phyloP scores from a whole-genome alignment of 2,113 vertebrate species.

The Brachyistius frenatus region DNA sequence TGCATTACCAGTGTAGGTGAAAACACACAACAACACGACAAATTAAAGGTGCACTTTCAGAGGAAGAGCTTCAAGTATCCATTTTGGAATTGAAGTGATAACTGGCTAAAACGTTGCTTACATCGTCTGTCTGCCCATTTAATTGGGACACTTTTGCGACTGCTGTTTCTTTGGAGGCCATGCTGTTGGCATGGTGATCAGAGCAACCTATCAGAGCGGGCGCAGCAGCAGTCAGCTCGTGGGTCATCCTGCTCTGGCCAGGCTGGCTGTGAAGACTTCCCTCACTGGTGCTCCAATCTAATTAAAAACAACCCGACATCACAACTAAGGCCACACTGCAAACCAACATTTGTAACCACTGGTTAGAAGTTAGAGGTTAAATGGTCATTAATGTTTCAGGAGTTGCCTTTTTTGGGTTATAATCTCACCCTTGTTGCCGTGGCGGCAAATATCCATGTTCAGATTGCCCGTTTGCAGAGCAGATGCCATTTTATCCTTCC shows the following conservation, averaged over 20 bases:
- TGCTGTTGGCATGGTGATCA: slow-evolving; percentile 85
- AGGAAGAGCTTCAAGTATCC: background rate
- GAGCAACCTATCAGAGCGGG: slow-evolving; percentile 89
- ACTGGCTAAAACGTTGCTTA: slow-evolving; percentile 81
- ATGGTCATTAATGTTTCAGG: background rate
- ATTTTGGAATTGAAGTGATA: background rate
- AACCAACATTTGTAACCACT: background rate
- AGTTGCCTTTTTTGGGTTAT: background rate
- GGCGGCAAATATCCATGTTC: slow-evolving; percentile 91
- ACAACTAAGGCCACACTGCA: background rate
- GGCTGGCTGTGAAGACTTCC: slow-evolving; percentile 86
- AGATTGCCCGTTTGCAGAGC: slow-evolving; percentile 90
- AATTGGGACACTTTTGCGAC: slow-evolving; percentile 74
- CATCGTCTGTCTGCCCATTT: slow-evolving; percentile 81
- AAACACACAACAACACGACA: slow-evolving; percentile 7
- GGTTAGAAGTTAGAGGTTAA: background rate
- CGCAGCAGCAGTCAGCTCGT: slow-evolving; percentile 92
- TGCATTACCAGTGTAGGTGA: slow-evolving; percentile 79
- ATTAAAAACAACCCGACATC: slow-evolving; percentile 48
- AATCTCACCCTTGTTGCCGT: slow-evolving; percentile 91
- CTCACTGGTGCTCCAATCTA: slow-evolving; percentile 87
- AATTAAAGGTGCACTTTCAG: background rate
- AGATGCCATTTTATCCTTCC: slow-evolving; percentile 88
- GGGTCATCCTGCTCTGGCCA: slow-evolving; percentile 89
- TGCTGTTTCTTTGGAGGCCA: slow-evolving; percentile 60